Evolutionary conservation across 1,140 invertebrate genomes (phyloP).

Genomic region (Nebria ingens): DNA sequence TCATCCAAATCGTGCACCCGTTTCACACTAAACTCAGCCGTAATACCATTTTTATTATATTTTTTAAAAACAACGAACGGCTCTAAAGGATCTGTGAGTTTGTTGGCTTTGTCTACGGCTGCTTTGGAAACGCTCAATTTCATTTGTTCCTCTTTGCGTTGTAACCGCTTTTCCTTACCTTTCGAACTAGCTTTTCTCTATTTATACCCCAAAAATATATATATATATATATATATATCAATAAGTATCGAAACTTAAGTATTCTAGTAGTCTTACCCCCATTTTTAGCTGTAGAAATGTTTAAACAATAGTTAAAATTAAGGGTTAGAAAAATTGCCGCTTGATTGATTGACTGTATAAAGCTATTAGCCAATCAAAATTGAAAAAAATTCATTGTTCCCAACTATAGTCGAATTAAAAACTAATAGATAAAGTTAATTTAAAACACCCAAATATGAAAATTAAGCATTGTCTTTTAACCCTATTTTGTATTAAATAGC

Average conservation of each 20-base stretch:
- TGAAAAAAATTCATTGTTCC: too few relatives aligned
- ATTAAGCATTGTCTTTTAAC: too few relatives aligned
- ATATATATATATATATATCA: too few relatives aligned
- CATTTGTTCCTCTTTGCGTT: slow-evolving; percentile 35
- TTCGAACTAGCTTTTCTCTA: slow-evolving; percentile 28
- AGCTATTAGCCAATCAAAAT: not conserved
- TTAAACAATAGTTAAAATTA: not conserved
- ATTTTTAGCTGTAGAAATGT: not conserved
- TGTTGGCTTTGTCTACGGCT: slow-evolving; percentile 33
- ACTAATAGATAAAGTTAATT: too few relatives aligned
- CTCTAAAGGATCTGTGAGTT: slow-evolving; percentile 33
- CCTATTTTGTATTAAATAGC: too few relatives aligned
- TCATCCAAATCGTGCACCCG: slow-evolving; percentile 23
- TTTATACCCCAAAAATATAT: slow-evolving; percentile 15
- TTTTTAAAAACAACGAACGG: slow-evolving; percentile 34
- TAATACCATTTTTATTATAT: slow-evolving; percentile 33
- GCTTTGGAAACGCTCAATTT: slow-evolving; percentile 29
- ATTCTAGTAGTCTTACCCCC: slow-evolving; percentile 5
- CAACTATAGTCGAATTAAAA: too few relatives aligned
- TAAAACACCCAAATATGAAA: too few relatives aligned
- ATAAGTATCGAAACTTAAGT: too few relatives aligned
- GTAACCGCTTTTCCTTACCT: slow-evolving; percentile 35
- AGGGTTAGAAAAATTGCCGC: not conserved
- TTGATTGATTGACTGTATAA: not conserved
- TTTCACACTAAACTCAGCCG: slow-evolving; percentile 28